phyloP scores from a whole-genome alignment of 2,797 vertebrate species.

The Artibeus jamaicensis region DNA sequence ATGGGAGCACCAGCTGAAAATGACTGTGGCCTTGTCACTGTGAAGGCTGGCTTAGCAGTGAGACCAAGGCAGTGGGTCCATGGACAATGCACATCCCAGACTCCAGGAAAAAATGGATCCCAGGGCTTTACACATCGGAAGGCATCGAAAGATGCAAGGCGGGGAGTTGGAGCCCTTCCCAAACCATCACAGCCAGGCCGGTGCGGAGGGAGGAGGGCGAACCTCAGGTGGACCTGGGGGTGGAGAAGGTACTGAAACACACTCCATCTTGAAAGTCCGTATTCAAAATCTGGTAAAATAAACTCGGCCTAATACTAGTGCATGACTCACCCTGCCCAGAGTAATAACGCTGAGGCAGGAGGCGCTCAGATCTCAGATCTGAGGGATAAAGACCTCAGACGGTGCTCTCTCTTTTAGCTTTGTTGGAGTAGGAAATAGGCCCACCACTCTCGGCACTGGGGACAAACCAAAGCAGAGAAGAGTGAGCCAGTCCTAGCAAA shows the following conservation, averaged over 20 bases:
- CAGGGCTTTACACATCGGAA: not conserved
- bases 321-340: not conserved
- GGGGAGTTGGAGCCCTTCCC: not conserved
- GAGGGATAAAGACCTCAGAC: not conserved
- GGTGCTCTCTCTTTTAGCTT: not conserved
- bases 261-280: not conserved
- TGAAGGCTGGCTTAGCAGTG: not conserved
- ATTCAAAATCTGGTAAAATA: not conserved
- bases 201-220: not conserved
- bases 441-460: too few relatives aligned
- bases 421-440: not conserved
- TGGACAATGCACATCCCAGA: not conserved
- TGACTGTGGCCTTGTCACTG: not conserved
- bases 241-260: not conserved
- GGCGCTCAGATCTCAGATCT: not conserved
- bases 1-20: not conserved
- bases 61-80: not conserved
- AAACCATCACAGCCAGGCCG: too few relatives aligned
- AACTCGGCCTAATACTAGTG: not conserved
- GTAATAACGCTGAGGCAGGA: too few relatives aligned
- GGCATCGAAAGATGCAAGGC: not conserved
- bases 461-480: not conserved
- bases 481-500: not conserved
- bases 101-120: not conserved
- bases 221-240: not conserved